Evolutionary conservation across 2,888 invertebrate species (phyloP).

Genomic region (Pterostichus madidus): DNA sequence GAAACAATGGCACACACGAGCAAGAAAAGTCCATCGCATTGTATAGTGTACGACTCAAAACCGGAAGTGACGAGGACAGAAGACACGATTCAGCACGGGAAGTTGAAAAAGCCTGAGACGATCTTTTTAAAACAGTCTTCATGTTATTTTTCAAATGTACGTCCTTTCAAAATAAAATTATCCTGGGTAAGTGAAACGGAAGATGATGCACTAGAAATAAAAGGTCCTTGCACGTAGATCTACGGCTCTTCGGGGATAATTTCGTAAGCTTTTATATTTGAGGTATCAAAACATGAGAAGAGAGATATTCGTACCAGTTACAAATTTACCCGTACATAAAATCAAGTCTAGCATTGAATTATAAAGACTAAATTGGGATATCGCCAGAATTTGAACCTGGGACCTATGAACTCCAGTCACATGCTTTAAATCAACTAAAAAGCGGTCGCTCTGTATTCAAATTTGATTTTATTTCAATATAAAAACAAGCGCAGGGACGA

Average conservation of each 20-base stretch:
- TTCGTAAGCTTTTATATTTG: background rate
- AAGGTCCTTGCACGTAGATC: constrained; percentile 32
- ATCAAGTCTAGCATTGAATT: no score
- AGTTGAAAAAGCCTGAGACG: constrained; percentile 42
- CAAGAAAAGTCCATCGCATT: constrained; percentile 36
- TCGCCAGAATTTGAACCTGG: no score
- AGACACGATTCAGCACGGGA: constrained; percentile 53
- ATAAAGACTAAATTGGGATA: no score
- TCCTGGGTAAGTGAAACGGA: constrained; percentile 41
- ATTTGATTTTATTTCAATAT: no score
- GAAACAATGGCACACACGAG: constrained; percentile 46
- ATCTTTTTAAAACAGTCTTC: constrained; percentile 53
- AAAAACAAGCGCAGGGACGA: no score
- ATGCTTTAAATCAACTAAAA: no score
- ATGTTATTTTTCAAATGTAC: constrained; percentile 51
- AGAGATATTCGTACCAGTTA: no score
- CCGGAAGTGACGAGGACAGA: constrained; percentile 56
- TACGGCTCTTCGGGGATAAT: background rate
- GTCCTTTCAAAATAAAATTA: constrained; percentile 54
- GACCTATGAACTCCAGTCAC: no score
- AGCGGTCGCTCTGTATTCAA: no score
- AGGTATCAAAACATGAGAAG: constrained; percentile 5
- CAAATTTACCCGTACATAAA: no score
- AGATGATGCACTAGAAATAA: constrained; percentile 34
- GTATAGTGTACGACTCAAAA: constrained; percentile 34